Evolutionary conservation across 2,888 invertebrate species (phyloP).

Genomic region (Listrodromus nycthemerus): DNA sequence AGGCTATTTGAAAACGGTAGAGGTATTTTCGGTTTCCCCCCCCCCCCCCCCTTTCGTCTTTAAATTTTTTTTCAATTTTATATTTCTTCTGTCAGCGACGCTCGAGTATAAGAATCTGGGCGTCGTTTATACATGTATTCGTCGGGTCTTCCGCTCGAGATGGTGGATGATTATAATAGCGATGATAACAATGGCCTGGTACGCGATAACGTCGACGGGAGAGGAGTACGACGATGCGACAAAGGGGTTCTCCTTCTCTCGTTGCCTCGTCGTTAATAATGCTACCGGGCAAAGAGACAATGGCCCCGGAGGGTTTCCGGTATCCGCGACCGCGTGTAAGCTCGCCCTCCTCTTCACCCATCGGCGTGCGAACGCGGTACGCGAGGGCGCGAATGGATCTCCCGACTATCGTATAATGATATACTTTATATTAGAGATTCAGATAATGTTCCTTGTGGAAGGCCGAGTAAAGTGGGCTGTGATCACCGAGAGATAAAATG

Average conservation of each 20-base stretch:
- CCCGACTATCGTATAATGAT: conserved; percentile 37
- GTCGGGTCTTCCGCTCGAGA: conserved; percentile 49
- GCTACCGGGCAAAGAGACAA: conserved; percentile 61
- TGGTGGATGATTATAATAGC: conserved; percentile 66
- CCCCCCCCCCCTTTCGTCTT: background rate
- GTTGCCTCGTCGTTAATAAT: conserved; percentile 64
- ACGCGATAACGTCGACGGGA: conserved; percentile 60
- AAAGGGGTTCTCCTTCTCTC: conserved; percentile 50
- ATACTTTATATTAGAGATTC: conserved; percentile 38
- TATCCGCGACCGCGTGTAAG: conserved; percentile 44
- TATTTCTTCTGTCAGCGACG: conserved; percentile 12
- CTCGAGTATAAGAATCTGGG: conserved; percentile 25
- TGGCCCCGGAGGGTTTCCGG: conserved; percentile 54
- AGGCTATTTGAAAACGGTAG: conserved; percentile 23
- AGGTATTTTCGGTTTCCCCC: conserved; percentile 29
- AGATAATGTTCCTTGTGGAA: conserved; percentile 34
- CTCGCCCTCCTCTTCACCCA: background rate
- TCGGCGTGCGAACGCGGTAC: background rate
- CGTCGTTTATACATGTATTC: conserved; percentile 36
- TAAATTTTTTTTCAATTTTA: conserved; percentile 31
- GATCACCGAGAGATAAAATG: conserved; percentile 15
- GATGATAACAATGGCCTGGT: conserved; percentile 64
- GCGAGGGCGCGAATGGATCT: conserved; percentile 30
- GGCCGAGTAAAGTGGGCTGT: background rate
- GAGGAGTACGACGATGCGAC: conserved; percentile 50